Evolutionary conservation across 2,113 vertebrate species (phyloP).

Genomic region (Mionectes macconnelli): DNA sequence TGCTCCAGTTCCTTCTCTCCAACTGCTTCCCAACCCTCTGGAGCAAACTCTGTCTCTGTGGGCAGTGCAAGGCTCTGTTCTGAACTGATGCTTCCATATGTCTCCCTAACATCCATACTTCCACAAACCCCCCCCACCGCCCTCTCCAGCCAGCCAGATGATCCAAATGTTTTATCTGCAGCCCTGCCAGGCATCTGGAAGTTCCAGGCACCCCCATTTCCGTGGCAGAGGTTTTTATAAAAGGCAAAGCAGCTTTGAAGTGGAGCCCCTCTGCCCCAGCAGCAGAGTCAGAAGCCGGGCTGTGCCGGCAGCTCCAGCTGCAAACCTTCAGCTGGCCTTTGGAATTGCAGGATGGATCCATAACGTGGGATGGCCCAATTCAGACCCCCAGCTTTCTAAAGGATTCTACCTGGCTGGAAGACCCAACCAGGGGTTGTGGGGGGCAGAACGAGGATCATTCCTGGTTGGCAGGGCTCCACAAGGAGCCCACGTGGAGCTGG

Average conservation of each 20-base stretch:
- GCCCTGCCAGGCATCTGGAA: background rate
- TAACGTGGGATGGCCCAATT: accelerated
- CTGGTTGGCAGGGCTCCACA: background rate
- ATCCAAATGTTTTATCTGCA: background rate
- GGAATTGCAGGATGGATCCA: accelerated
- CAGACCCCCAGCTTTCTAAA: background rate
- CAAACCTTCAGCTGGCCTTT: background rate
- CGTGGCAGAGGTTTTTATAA: background rate
- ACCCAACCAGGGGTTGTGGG: accelerated
- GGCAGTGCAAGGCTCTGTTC: background rate
- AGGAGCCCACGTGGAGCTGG: background rate
- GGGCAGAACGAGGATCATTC: background rate
- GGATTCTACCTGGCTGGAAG: background rate
- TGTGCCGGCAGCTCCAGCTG: background rate
- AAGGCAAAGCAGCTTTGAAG: background rate
- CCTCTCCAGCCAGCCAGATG: background rate
- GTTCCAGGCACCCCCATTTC: constrained; percentile 14
- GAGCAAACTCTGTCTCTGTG: background rate
- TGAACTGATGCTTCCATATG: background rate
- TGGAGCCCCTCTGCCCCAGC: background rate
- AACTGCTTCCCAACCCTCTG: accelerated
- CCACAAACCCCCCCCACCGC: background rate
- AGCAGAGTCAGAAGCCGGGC: background rate
- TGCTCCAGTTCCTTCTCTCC: background rate
- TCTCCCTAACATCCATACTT: background rate